Conservation (phyloP, 2,113 vertebrate species). For the Furnarius figulus region DNA sequence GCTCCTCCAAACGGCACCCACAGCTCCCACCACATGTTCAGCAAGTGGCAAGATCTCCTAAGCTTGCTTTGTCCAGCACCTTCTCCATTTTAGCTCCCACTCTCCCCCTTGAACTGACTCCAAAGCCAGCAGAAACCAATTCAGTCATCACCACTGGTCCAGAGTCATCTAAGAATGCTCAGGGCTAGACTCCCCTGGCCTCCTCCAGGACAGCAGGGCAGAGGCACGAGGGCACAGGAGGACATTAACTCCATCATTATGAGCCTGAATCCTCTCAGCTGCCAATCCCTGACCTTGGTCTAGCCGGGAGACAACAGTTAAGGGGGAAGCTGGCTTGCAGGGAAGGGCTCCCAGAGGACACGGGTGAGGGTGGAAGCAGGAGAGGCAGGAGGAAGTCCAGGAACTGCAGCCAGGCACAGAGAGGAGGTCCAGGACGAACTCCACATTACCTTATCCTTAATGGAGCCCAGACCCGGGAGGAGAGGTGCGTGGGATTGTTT, state of each 20-base stretch:
- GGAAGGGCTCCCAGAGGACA: not conserved
- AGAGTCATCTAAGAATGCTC: not conserved
- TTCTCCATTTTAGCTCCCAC: not conserved
- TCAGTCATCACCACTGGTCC: not conserved
- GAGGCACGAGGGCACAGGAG: not conserved
- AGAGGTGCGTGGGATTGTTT: slow-evolving; percentile 36
- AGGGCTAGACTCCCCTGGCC: not conserved
- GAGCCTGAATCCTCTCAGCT: not conserved
- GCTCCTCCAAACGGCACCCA: not conserved
- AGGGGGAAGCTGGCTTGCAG: not conserved
- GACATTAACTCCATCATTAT: not conserved
- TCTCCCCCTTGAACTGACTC: not conserved
- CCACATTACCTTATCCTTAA: not conserved
- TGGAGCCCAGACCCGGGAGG: not conserved
- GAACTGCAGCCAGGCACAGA: not conserved
- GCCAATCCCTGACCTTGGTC: not conserved
- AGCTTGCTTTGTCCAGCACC: not conserved
- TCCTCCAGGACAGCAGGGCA: not conserved
- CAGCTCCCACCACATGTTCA: not conserved
- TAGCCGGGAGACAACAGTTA: not conserved
- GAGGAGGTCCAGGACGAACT: slow-evolving; percentile 27
- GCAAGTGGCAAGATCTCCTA: not conserved
- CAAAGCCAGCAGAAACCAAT: not conserved
- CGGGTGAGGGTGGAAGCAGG: not conserved
- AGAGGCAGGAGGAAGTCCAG: slow-evolving; percentile 5